A percentile compares a stretch with the other conserved stretches of the same genome.
phyloP scores from a whole-genome alignment of 2,888 invertebrate genomes.

The Tetranychus truncatus region DNA sequence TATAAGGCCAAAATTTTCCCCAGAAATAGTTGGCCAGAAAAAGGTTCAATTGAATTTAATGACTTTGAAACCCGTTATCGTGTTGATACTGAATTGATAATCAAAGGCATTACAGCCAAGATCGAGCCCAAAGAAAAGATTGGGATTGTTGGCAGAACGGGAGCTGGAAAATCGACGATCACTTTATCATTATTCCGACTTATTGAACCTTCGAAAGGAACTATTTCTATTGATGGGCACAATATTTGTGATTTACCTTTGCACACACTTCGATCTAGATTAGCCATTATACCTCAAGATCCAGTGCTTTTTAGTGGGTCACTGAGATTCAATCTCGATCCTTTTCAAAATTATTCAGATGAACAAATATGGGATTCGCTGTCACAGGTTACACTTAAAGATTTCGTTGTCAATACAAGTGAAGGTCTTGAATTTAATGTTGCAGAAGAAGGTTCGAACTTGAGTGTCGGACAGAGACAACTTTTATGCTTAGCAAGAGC shows the following conservation, averaged over 20 bases:
- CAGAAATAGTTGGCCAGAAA: constrained; percentile 56
- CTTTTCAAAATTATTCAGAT: constrained; percentile 45
- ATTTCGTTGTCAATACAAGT: constrained; percentile 32
- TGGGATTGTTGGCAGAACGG: constrained; percentile 12
- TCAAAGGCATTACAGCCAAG: constrained; percentile 13
- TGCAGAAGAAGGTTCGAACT: constrained; percentile 37
- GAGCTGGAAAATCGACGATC: constrained; percentile 43
- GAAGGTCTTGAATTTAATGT: constrained; percentile 32
- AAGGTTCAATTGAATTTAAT: constrained; percentile 59
- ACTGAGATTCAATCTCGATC: constrained; percentile 76
- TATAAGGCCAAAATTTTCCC: constrained; percentile 35
- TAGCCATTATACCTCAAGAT: constrained; percentile 48
- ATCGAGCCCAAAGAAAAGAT: constrained; percentile 24
- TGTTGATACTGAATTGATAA: constrained; percentile 44
- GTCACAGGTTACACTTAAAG: constrained; percentile 39
- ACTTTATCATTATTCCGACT: constrained; percentile 17
- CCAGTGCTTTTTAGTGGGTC: constrained; percentile 84
- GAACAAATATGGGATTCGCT: constrained; percentile 39
- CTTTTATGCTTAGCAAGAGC: constrained; percentile 37
- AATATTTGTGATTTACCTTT: constrained; percentile 30
- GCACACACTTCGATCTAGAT: constrained; percentile 31
- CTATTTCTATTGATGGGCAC: constrained; percentile 16
- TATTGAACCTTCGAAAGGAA: constrained; percentile 15
- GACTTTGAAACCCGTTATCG: constrained; percentile 68
- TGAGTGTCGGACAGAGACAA: constrained; percentile 35